phyloP scores from a whole-genome alignment of 2,888 invertebrate species.

The Ophonus ardosiacus region DNA sequence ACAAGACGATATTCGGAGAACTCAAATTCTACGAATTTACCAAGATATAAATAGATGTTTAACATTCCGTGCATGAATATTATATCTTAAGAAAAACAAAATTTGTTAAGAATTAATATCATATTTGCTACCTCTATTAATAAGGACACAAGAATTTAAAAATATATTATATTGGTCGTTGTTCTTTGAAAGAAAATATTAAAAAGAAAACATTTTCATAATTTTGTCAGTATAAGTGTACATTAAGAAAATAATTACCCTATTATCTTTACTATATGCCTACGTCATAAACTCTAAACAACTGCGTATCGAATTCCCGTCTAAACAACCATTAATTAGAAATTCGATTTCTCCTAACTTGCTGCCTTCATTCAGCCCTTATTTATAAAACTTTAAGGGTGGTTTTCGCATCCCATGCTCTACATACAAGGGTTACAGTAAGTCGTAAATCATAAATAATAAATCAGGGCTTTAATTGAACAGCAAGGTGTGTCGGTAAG shows the following conservation, averaged over 20 bases:
- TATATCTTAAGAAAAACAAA: background rate
- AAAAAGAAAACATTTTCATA: too few relatives aligned
- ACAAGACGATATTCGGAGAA: slow-evolving; percentile 16
- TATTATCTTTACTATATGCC: too few relatives aligned
- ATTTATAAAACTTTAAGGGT: background rate
- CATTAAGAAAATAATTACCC: too few relatives aligned
- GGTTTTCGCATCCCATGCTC: background rate
- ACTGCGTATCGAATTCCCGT: slow-evolving; percentile 19
- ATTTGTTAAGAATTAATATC: background rate
- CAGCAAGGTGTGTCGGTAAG: slow-evolving; percentile 44
- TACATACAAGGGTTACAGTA: slow-evolving; percentile 54
- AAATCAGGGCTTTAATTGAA: slow-evolving; percentile 67
- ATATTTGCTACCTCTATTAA: background rate
- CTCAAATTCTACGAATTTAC: slow-evolving; percentile 1
- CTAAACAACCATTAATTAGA: slow-evolving; percentile 47
- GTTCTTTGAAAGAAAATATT: too few relatives aligned
- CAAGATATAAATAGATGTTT: slow-evolving; percentile 22
- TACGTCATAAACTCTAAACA: slow-evolving; percentile 24
- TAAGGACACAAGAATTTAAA: background rate
- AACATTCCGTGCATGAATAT: background rate
- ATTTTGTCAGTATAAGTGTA: background rate
- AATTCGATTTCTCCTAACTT: slow-evolving; percentile 9
- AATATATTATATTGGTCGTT: background rate
- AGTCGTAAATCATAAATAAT: slow-evolving; percentile 66
- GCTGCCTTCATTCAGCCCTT: background rate